phyloP scores from a whole-genome alignment of 2,888 invertebrate species.

The Julus scandinavius region DNA sequence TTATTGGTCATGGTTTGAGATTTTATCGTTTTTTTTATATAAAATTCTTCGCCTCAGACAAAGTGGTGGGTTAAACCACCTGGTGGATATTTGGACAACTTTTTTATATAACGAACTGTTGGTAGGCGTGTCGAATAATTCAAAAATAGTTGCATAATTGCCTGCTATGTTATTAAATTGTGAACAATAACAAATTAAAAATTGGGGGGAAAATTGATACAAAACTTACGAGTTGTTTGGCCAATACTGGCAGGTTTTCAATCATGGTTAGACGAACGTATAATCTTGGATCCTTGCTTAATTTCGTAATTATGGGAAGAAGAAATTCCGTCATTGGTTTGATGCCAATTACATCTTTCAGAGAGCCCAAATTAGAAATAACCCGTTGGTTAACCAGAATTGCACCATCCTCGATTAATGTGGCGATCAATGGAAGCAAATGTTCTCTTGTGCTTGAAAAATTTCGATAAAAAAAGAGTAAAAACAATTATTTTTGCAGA shows the following conservation, averaged over 20 bases:
- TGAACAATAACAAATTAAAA: background rate
- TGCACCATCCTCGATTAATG: background rate
- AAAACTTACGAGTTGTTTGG: constrained; percentile 42
- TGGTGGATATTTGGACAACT: background rate
- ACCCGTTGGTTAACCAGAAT: background rate
- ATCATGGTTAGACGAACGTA: constrained; percentile 10
- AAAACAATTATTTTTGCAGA: no score
- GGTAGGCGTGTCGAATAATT: background rate
- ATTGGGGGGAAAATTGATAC: background rate
- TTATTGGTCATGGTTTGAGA: background rate
- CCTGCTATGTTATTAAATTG: background rate
- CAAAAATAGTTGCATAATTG: background rate
- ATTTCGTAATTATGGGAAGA: background rate
- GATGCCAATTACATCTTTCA: constrained; percentile 16
- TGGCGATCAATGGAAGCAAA: constrained; percentile 6
- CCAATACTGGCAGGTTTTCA: constrained; percentile 46
- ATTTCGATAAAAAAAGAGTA: no score
- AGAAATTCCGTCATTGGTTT: background rate
- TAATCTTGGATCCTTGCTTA: constrained; percentile 30
- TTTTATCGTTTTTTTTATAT: background rate
- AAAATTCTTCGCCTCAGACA: background rate
- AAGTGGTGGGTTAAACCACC: background rate
- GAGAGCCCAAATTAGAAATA: constrained; percentile 36
- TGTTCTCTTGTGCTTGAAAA: background rate
- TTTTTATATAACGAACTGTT: background rate